Evolutionary conservation across 2,113 vertebrate species (phyloP), one percentile per base, ranked within the genome.

Genomic region (Circaetus cinerascens): DNA sequence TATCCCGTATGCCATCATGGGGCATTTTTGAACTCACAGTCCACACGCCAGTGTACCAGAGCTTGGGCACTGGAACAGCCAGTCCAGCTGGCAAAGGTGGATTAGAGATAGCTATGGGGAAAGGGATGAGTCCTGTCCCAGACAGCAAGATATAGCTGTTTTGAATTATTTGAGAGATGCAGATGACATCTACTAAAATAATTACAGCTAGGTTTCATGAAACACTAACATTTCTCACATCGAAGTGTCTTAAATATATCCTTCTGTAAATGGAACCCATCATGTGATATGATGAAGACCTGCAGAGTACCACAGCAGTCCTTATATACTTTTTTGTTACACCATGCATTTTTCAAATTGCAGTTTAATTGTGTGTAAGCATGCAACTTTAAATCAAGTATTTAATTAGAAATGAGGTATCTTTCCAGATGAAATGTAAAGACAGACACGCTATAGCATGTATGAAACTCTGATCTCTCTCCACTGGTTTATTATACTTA

Each of bases 341-440:
- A 71, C 12, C 13, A 71, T 40, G 29, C 73, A 78, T 91, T 95
- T 95, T 97, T 94, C 64, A 90, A 94, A 76, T 46, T 91, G 67
- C 46, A 82, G 40, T 83, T 86, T 60, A 88, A 80, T 32, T 83
- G 78, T 84, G 25, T 83, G 88, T 73, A 79, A 86, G 43, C 30
- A 75, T 46, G 45, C 74, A 93, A 66, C 27, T 90, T 95, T 67
- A 87, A 88, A 93, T 68, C 11, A 7, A 59, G 67, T 73, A 60
- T 63, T 95, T 94, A 95, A 95, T 94, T 95, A 94, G 74, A 94
- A 82, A 95, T 67, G 67, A 96, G 74, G 53, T 76, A 53, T 80
- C 41, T 76, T 87, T 82, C 45, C 72, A 85, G 48, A 60, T 29
- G 62, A 89, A 90, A 91, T 36, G 40, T 76, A 85, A 93, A 93